These are phyloP conservation scores for Phrynocephalus guinanensis DNA, from an alignment of 2,797 vertebrate species.

Conservation along the genomic window DNA sequence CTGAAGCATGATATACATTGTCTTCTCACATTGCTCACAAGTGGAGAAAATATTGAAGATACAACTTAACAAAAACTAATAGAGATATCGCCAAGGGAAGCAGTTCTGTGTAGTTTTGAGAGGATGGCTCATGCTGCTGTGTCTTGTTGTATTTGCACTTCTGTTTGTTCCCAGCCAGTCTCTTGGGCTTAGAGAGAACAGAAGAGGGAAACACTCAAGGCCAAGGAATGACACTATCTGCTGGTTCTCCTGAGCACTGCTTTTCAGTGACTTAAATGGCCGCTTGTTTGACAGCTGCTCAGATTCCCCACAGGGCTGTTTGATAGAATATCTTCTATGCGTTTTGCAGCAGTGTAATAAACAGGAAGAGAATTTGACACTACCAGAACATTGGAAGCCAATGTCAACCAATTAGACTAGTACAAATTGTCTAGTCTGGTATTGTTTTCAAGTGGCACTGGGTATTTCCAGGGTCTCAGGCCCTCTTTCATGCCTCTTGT, in stretches of 20 bases:
- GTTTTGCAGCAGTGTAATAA: background rate
- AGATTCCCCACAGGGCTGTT: background rate
- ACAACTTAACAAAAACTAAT: constrained; percentile 21
- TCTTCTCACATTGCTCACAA: background rate
- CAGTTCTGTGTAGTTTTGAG: constrained; percentile 9
- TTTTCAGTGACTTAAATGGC: background rate
- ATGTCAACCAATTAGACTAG: background rate
- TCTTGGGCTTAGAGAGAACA: constrained; percentile 1
- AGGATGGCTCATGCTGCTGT: background rate
- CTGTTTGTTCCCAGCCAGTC: constrained; percentile 4
- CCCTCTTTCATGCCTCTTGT: background rate
- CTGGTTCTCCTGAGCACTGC: constrained; percentile 12
- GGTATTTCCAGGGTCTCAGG: background rate
- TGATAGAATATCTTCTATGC: background rate
- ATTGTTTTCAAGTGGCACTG: too few relatives aligned
- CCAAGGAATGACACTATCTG: background rate
- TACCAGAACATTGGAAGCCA: background rate
- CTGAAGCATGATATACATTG: background rate
- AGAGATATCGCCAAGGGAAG: background rate
- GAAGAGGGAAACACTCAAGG: background rate
- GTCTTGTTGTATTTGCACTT: constrained; percentile 12
- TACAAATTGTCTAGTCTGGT: background rate
- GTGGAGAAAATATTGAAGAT: background rate
- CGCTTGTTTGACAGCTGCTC: background rate
- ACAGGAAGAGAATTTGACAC: background rate